phyloP scores from a whole-genome alignment of 2,113 vertebrate species.

The Nicator chloris region DNA sequence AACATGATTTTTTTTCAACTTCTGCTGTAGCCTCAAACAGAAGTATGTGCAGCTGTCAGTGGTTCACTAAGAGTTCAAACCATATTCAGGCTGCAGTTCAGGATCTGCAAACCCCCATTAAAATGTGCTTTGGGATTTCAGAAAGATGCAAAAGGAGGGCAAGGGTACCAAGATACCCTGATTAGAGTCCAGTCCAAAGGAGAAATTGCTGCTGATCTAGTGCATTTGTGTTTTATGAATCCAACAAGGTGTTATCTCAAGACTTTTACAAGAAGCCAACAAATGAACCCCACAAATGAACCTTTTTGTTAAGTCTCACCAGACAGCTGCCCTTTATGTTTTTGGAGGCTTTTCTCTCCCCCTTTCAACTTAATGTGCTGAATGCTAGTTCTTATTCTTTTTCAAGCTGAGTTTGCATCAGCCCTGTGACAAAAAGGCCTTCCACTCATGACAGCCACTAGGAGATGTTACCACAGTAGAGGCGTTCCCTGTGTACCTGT shows the following conservation, averaged over 20 bases:
- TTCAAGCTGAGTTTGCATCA: neutral
- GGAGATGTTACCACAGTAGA: neutral
- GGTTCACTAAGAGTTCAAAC: constrained; percentile 12
- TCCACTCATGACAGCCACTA: neutral
- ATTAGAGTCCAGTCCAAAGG: neutral
- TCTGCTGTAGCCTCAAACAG: neutral
- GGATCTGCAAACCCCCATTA: neutral
- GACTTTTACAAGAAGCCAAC: neutral
- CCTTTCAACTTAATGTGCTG: neutral
- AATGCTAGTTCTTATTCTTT: neutral
- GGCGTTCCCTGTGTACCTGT: neutral
- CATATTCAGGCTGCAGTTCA: neutral
- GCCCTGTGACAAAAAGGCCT: neutral
- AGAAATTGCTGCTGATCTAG: neutral
- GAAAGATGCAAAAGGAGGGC: neutral
- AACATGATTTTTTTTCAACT: constrained; percentile 37
- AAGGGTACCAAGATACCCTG: neutral
- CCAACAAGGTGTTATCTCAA: neutral
- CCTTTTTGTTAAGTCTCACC: neutral
- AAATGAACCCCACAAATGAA: neutral
- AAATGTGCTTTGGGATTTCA: neutral
- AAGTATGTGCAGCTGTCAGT: constrained; percentile 20
- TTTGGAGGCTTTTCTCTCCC: neutral
- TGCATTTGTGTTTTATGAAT: neutral
- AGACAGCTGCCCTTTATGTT: neutral